These are phyloP conservation scores for Gymnopithys bicolor DNA, from an alignment of 2,797 vertebrate species.

Conservation along the genomic window DNA sequence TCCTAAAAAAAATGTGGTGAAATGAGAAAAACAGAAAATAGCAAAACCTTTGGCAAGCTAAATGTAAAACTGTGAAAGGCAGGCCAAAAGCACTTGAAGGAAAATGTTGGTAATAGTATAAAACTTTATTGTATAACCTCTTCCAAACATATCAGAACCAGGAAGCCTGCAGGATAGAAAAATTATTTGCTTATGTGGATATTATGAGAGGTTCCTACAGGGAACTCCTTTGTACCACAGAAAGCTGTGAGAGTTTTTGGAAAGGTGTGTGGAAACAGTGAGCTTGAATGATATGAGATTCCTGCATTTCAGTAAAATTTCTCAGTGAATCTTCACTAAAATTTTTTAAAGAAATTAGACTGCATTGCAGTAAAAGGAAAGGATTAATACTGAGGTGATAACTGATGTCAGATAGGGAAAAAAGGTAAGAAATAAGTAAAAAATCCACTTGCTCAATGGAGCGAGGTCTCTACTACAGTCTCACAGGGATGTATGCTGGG, in stretches of 20 bases:
- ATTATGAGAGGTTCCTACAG: not conserved
- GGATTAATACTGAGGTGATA: not conserved
- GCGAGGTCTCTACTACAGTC: not conserved
- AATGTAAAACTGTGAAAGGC: not conserved
- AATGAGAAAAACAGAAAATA: constrained; percentile 57
- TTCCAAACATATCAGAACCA: constrained; percentile 37
- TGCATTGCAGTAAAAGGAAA: not conserved
- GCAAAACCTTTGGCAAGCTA: constrained; percentile 23
- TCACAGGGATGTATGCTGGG: not conserved
- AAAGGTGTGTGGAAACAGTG: not conserved
- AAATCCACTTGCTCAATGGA: not conserved
- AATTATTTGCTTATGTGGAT: not conserved
- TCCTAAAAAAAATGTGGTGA: not conserved
- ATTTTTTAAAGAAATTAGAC: not conserved
- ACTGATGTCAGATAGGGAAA: not conserved
- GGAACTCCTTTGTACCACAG: not conserved
- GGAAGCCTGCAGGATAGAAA: constrained; percentile 3
- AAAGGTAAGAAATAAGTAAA: not conserved
- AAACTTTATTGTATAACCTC: constrained; percentile 7
- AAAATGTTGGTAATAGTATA: constrained; percentile 36
- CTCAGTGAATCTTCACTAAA: not conserved
- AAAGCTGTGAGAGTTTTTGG: not conserved
- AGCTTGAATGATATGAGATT: not conserved
- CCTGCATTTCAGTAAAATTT: not conserved
- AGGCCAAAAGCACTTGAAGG: not conserved